Base-by-base conservation (phyloP, 1,140 invertebrate species). In the Anoplolepis gracilipes region DNA sequence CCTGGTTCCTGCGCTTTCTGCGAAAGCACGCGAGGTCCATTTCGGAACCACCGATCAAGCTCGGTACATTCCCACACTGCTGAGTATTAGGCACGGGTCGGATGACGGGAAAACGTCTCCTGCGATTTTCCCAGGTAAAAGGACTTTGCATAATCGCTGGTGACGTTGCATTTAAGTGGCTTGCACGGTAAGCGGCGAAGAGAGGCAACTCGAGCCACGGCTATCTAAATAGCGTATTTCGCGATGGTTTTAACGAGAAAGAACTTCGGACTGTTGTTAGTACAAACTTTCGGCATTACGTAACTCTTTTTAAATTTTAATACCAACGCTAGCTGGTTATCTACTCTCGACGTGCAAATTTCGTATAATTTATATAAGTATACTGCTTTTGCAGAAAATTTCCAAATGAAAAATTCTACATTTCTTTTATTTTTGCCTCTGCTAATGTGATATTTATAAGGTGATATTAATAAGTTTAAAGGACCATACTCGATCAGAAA, bases 111-210 rank as follows among this genome's bases (percentile, higher is more conserved):
- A 85, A 79, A 59, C 62, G 28, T 85, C 62, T 78, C 42, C 4
- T 7, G 75, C 42, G 81, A 77, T 64, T 78, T 81, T 85, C 13
- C 75, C 7, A 25, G 42, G 10, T 61, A 82, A 85, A 82, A 13
- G 28, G 57, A 85, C 81, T 85, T 85, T 85, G 61, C 65, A 85
- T 85, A 85, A 85, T 82, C 39, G 39, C 65, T 13, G 76, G 53
- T 57, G 78, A 84, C 78, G 69, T 65, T 84, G 46, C 79, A 82
- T 65, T 65, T 84, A 84, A 86, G 65, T 86, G 69, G 49, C 69
- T 39, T 42, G 36, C 33, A 33, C 42, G n/a, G 13, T 65, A 65
- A 73, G 36, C 39, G 46, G 65, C n/a, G 53, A 67, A 10, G 30
- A 42, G 33, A 25, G 39, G 65, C 28, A n/a, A 82, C 46, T 85